Percentiles rank a stretch among this genome's conserved stretches.
These are phyloP conservation scores for Oscheius onirici DNA, from an alignment of 2,888 invertebrate genomes.

Conservation along the genomic window DNA sequence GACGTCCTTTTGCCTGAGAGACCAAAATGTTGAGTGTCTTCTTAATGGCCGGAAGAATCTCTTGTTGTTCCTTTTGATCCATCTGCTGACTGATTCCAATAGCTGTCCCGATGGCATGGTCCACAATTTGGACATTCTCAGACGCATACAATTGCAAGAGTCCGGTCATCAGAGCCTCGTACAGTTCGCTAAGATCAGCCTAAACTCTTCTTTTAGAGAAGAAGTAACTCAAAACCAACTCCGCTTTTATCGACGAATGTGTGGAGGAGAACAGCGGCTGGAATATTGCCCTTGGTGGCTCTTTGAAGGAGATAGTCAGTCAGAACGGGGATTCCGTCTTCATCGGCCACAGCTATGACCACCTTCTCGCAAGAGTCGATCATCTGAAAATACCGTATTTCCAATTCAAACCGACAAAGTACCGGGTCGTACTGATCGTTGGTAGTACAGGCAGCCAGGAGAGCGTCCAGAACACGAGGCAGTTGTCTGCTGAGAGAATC, in stretches of 20 bases:
- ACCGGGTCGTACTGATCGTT: conserved; percentile 56
- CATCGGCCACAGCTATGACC: conserved; percentile 86
- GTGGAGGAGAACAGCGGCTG: conserved; percentile 77
- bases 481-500: conserved; percentile 90
- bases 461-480: conserved; percentile 88
- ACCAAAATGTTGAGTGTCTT: conserved; percentile 49
- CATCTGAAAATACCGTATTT: no score
- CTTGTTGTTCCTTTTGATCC: conserved; percentile 35
- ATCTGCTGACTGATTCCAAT: conserved; percentile 83
- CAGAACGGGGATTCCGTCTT: conserved; percentile 84
- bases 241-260: conserved; percentile 54
- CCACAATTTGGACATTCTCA: conserved; percentile 82
- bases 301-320: conserved; percentile 86
- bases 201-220: neutral
- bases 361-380: conserved; percentile 75
- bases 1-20: conserved; percentile 41
- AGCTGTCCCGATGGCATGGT: conserved; percentile 90
- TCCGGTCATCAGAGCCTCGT: conserved; percentile 56
- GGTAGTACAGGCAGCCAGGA: conserved; percentile 75
- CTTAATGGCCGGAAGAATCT: conserved; percentile 38
- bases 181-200: conserved; percentile 37
- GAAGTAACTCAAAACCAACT: no score
- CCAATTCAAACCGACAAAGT: neutral
- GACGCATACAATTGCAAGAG: conserved; percentile 79
- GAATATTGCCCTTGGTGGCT: conserved; percentile 81